Evolutionary conservation across 1,140 invertebrate species (phyloP), one percentile per base, ranked within the genome.

Genomic region (Bombus haemorrhoidalis): DNA sequence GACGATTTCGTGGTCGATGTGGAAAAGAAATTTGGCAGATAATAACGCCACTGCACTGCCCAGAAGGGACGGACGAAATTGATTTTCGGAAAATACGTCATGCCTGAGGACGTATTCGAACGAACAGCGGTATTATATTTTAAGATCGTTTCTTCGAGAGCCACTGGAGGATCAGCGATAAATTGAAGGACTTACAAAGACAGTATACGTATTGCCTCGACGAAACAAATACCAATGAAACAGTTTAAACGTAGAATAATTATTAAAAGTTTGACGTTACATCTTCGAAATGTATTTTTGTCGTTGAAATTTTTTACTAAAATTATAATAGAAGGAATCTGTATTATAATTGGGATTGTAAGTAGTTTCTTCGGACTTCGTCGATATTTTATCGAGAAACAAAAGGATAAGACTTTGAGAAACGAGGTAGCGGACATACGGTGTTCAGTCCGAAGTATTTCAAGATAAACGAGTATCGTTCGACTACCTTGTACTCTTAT

Each of bases 21-120:
- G 69, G 84, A 86, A 75, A 86, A 81, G 53, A 84, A 76, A 89
- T 79, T 83, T 64, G 68, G 10, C 59, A 53, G 80, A 75, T 85
- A 86, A 89, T 87, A 68, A 86, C 47, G 64, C 75, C 53, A 81
- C 47, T 66, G 85, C 80, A 81, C 41, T 66, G 85, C 80, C 89
- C 91, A 57, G 68, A 53, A 88, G 91, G 81, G 90, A 92, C 89
- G 47, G 86, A 53, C 75, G 32, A 91, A 92, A 92, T 92, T 92
- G 91, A 92, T 92, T 92, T 89, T 90, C 78, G 82, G 86, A 89
- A 90, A 84, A 91, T 90, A 90, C 86, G 66, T 83, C 75, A 34
- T 18, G 88, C 85, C 85, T 43, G 78, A 47, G 47, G 85, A 78
- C 64, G 64, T 22, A 74, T 34, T 62, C 59, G 71, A n/a, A 59